Base-by-base conservation (phyloP, 2,888 invertebrate genomes). In the Acrocera orbiculus region DNA sequence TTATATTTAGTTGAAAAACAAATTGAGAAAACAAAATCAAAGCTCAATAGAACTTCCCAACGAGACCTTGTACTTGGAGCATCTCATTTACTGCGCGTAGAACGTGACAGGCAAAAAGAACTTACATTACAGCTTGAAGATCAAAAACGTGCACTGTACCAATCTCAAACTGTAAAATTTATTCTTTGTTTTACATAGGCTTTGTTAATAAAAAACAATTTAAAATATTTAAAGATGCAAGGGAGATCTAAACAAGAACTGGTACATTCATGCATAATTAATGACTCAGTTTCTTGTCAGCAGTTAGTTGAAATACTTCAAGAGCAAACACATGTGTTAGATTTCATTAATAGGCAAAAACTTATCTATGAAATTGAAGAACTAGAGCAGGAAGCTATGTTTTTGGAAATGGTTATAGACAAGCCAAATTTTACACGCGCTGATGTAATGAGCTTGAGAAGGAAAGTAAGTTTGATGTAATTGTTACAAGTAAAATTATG, bases 281-380 rank as follows among this genome's bases (percentile, higher is more conserved):
- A 43, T 4, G 37, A 43, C 34, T 40, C 42, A 24, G 39, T 42
- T 11, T 37, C 44, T 14, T 40, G 45, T 5, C 39, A 40, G 25
- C 37, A 43, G 26, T 28, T 46, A 31, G 34, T 45, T 27, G 38
- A 41, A 16, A 35, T 38, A 16, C 39, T 45, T 25, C 26, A 40
- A 9, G 46, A 45, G 27, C 44, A 46, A 34, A 41, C 40, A 2
- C 42, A 45, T 37, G 68, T 79, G 24, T 77, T 79, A 50, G 66
- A 64, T 38, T 82, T 79, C 55, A 65, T 87, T 39, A 73, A 74
- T 1, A 75, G 76, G 41, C 82, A 83, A 48, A 81, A 85, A 51
- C 54, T 87, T 33, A 82, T 82, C 0, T 70, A 74, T 45, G 87
- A 89, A 54, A 63, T 76, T 27, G 56, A 63, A 3, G 56, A 61